Percentiles rank a stretch among this genome's conserved stretches.
Evolutionary conservation across 2,113 vertebrate genomes (phyloP).

Genomic region (Ageneiosus marmoratus): DNA sequence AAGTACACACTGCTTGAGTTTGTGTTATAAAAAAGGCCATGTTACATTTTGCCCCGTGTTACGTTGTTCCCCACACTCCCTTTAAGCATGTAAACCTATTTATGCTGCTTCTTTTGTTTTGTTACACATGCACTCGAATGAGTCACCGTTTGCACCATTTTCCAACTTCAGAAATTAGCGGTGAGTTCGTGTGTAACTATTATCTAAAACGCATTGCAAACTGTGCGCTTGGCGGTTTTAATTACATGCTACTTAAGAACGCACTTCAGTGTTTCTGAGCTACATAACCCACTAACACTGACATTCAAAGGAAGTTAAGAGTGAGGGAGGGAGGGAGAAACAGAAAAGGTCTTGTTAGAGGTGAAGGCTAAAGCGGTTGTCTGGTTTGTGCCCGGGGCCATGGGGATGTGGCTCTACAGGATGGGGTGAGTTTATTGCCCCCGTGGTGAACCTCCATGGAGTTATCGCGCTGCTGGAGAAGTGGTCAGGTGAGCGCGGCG

Average conservation of each 20-base stretch:
- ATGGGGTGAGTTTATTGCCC: slow-evolving; percentile 58
- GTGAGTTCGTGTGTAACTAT: neutral
- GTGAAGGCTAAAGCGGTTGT: slow-evolving; percentile 57
- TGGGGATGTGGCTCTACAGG: slow-evolving; percentile 43
- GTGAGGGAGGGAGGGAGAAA: slow-evolving; percentile 49
- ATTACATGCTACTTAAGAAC: slow-evolving; percentile 44
- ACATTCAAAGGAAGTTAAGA: slow-evolving; percentile 48
- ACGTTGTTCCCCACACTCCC: no score
- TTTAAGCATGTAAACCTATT: neutral
- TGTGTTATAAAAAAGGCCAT: no score
- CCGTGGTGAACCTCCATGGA: slow-evolving; percentile 55
- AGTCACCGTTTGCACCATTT: neutral
- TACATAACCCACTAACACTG: slow-evolving; percentile 22
- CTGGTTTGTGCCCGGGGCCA: slow-evolving; percentile 58
- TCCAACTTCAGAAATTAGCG: neutral
- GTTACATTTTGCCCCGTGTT: no score
- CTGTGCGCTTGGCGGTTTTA: slow-evolving; percentile 38
- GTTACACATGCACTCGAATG: no score
- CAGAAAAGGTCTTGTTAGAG: slow-evolving; percentile 34
- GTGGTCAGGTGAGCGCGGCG: slow-evolving; percentile 44
- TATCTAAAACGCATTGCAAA: slow-evolving; percentile 4
- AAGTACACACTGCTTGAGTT: no score
- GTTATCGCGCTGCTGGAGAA: slow-evolving; percentile 23
- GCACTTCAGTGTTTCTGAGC: slow-evolving; percentile 23
- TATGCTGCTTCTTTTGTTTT: neutral